Evolutionary conservation across 2,113 vertebrate genomes (phyloP), one percentile per base, ranked within the genome.

Genomic region (Varanus komodoensis): DNA sequence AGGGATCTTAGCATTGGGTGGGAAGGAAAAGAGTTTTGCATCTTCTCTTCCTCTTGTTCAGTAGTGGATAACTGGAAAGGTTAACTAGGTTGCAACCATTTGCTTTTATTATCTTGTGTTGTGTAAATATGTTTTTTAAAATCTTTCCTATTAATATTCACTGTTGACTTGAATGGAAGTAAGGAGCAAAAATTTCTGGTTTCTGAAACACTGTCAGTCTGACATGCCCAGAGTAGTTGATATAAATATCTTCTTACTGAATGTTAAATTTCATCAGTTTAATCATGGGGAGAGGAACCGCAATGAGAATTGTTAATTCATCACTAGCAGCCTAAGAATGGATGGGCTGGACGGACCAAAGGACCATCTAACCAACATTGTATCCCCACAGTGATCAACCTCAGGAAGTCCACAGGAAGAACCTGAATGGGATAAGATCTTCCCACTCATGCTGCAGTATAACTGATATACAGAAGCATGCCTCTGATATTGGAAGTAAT

Each of bases 41-140:
- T 91, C 74, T 87, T 32, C 88, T 89, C 38, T 89, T 93, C 25
- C 29, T 52, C 0, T 84, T 92, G 85, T 68, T 93, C 50, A 74
- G 61, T 93, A 73, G 21, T 83, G 90, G 84, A 91, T 90, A 81
- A 27, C 14, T 94, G 87, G 86, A 88, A 95, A 96, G 91, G 93
- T 95, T 94, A 94, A 82, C 69, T 82, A 90, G 89, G 81, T 68
- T 88, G 78, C 38, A 77, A 67, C 87, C 81, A 19, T 95, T 93
- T 93, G 75, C 57, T 94, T 86, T 80, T 52, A 15, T 0, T 87
- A 32, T 93, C 95, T 93, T 92, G 52, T 86, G 17, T 78, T 87
- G 79, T 86, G 7, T 89, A 91, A 92, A 91, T 84, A 83, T 27
- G 6, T 8, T 54, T 54, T 54, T 7, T 54, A 23, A 32, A 67